phyloP scores from a whole-genome alignment of 1,140 invertebrate species.

The Drosophila grimshawi region DNA sequence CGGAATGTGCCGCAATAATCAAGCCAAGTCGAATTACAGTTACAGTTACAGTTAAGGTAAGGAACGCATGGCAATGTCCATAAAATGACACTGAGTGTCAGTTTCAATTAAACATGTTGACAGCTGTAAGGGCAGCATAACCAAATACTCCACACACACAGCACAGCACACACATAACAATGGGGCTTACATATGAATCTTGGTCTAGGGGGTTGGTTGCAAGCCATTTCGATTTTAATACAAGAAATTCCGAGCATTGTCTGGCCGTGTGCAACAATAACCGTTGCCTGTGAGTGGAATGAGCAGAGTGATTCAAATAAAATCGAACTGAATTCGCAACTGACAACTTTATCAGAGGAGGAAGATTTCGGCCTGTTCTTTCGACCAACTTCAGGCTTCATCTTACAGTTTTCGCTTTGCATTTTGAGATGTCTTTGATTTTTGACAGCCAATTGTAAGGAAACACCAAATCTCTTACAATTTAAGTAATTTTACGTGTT shows the following conservation, averaged over 20 bases:
- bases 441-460: conserved; percentile 47
- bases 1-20: conserved; percentile 67
- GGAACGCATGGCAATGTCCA: conserved; percentile 80
- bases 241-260: conserved; percentile 76
- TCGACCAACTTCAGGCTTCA: conserved; percentile 11
- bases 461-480: conserved; percentile 36
- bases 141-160: conserved; percentile 34
- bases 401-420: conserved; percentile 26
- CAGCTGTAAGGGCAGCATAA: conserved; percentile 72
- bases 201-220: conserved; percentile 24
- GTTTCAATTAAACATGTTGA: conserved; percentile 84
- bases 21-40: conserved; percentile 69
- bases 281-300: conserved; percentile 13
- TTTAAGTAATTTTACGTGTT: conserved; percentile 78
- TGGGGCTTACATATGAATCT: conserved; percentile 2
- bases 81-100: conserved; percentile 84
- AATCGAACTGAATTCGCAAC: conserved; percentile 35
- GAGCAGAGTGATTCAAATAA: background rate
- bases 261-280: conserved; percentile 57
- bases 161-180: background rate
- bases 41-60: conserved; percentile 61
- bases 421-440: conserved; percentile 44
- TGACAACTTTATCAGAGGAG: conserved; percentile 68
- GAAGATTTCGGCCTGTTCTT: conserved; percentile 28
- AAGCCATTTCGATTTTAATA: conserved; percentile 78